Evolutionary conservation across 2,888 invertebrate species (phyloP).

Genomic region (Heliconius charithonia): DNA sequence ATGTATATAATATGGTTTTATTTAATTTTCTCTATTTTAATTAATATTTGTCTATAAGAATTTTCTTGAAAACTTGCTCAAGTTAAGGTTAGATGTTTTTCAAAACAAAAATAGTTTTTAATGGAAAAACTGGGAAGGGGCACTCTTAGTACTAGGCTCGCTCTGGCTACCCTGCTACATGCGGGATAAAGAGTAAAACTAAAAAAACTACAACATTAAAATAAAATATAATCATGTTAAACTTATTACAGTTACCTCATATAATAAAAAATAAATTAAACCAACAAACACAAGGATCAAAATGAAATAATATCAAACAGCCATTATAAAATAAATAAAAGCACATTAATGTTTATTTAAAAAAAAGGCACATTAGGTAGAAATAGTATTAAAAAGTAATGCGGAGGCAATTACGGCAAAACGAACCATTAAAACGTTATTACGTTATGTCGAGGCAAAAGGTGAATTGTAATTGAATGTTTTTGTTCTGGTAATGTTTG

Average conservation of each 20-base stretch:
- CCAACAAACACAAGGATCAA: background rate
- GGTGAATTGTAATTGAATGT: conserved; percentile 26
- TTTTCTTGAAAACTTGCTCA: background rate
- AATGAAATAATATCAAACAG: background rate
- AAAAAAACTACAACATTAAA: too few relatives aligned
- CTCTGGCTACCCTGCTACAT: too few relatives aligned
- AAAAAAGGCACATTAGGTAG: conserved; percentile 18
- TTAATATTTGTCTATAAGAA: background rate
- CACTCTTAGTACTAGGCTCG: too few relatives aligned
- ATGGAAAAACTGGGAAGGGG: too few relatives aligned
- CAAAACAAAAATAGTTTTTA: background rate
- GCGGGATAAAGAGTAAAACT: too few relatives aligned
- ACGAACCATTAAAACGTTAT: conserved; percentile 28
- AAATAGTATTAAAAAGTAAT: conserved; percentile 27
- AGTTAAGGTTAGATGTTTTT: background rate
- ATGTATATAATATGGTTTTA: too few relatives aligned
- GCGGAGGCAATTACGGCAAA: conserved; percentile 15
- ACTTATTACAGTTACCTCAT: too few relatives aligned
- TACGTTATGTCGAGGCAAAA: conserved; percentile 24
- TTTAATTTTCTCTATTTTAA: background rate
- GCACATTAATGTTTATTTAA: background rate
- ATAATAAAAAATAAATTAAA: background rate
- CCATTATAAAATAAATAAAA: conserved; percentile 19
- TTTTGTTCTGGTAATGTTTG: conserved; percentile 6
- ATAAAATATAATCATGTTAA: too few relatives aligned